Evolutionary conservation across 2,113 vertebrate species (phyloP).

Genomic region (Cephalopterus ornatus): DNA sequence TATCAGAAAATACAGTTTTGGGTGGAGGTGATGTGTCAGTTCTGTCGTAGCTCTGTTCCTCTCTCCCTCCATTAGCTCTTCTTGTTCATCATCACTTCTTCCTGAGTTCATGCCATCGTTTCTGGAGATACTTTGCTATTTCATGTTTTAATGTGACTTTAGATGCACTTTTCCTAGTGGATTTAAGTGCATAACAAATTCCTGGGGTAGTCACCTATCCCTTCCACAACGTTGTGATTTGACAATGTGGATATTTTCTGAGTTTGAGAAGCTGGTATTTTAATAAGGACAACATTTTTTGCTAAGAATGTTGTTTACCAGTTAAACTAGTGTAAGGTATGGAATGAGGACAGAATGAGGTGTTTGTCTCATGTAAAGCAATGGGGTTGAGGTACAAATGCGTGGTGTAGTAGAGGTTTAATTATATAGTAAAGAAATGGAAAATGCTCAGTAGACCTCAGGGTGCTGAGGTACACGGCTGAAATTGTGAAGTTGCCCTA

Average conservation of each 20-base stretch:
- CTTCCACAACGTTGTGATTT: neutral
- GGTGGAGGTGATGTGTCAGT: neutral
- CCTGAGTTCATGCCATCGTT: neutral
- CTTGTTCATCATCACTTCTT: neutral
- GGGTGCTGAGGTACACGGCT: neutral
- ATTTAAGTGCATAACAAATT: neutral
- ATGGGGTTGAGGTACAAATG: neutral
- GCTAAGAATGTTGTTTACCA: neutral
- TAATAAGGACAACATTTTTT: neutral
- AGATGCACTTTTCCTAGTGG: neutral
- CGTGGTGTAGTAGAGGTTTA: neutral
- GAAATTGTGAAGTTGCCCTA: neutral
- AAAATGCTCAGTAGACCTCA: neutral
- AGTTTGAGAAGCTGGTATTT: neutral
- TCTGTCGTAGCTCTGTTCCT: neutral
- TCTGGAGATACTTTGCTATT: neutral
- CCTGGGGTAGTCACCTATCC: neutral
- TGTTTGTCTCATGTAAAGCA: neutral
- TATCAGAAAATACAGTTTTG: neutral
- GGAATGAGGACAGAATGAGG: neutral
- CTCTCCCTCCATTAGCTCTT: neutral
- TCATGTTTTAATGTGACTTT: neutral
- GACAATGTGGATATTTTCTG: rapidly evolving
- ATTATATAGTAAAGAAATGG: neutral
- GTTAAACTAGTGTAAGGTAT: neutral